Evolutionary conservation across 2,113 vertebrate species (phyloP).

Genomic region (Budorcas taxicolor): DNA sequence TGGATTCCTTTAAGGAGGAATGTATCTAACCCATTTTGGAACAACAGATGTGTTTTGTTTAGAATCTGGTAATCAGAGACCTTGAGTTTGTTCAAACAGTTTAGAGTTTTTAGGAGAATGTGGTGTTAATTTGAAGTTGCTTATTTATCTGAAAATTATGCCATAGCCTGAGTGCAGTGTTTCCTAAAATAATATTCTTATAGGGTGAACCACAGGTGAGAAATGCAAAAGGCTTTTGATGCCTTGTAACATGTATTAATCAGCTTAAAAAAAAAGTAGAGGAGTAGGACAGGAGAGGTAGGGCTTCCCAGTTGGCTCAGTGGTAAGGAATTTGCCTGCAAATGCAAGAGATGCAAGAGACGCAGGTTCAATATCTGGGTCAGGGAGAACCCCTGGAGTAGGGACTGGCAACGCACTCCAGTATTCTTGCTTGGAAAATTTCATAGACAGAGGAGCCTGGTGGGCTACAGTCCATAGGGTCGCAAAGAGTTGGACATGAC

Average conservation of each 20-base stretch:
- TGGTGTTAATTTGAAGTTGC: neutral
- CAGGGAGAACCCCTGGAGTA: neutral
- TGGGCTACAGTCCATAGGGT: neutral
- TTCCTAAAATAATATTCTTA: constrained; percentile 31
- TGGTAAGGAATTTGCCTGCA: neutral
- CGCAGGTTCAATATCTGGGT: neutral
- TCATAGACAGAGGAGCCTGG: neutral
- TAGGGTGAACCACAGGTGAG: neutral
- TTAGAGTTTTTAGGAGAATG: neutral
- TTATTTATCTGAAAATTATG: constrained; percentile 12
- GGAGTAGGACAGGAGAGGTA: neutral
- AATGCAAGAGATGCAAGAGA: neutral
- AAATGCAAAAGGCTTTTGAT: neutral
- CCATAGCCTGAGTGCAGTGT: neutral
- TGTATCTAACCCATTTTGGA: neutral
- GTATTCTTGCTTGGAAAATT: neutral
- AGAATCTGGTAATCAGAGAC: neutral
- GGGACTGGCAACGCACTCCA: neutral
- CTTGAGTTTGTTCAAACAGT: neutral
- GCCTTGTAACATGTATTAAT: neutral
- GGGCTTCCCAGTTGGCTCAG: neutral
- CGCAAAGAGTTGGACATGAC: neutral
- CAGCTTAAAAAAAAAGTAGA: neutral
- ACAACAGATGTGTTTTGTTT: neutral
- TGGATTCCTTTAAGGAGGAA: neutral